These are phyloP conservation scores for Sebastes vulpes DNA, from an alignment of 2,797 vertebrate species.

Conservation along the genomic window DNA sequence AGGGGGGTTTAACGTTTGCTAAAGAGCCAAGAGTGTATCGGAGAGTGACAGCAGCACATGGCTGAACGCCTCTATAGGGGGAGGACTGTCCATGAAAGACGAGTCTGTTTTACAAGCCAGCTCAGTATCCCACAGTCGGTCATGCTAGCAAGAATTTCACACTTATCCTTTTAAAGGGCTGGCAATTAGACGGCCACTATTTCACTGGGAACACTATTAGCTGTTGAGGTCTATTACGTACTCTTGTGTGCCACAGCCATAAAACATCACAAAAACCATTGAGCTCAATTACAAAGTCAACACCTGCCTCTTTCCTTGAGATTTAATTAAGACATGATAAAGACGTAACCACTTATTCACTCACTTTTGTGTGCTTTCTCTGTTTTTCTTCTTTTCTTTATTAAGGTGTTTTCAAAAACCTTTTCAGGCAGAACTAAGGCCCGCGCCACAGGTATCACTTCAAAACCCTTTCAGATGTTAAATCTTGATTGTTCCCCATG, in stretches of 20 bases:
- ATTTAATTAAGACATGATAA: slow-evolving; percentile 42
- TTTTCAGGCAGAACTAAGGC: slow-evolving; percentile 42
- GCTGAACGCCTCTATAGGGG: slow-evolving; percentile 57
- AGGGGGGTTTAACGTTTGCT: slow-evolving; percentile 67
- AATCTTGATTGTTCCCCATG: slow-evolving; percentile 77
- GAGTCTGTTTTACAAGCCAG: slow-evolving; percentile 69
- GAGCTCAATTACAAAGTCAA: slow-evolving; percentile 64
- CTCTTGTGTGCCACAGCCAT: slow-evolving; percentile 20
- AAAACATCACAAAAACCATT: slow-evolving; percentile 56
- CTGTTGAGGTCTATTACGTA: slow-evolving; percentile 50
- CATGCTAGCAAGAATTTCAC: slow-evolving; percentile 71
- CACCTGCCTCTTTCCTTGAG: slow-evolving; percentile 51
- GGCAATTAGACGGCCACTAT: slow-evolving; percentile 61
- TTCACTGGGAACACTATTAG: slow-evolving; percentile 61
- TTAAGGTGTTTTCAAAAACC: slow-evolving; percentile 36
- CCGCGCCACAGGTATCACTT: slow-evolving; percentile 73
- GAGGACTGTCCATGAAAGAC: slow-evolving; percentile 68
- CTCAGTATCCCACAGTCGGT: slow-evolving; percentile 69
- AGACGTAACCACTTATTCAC: slow-evolving; percentile 24
- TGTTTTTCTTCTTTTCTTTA: slow-evolving; percentile 1
- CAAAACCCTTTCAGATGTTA: slow-evolving; percentile 77
- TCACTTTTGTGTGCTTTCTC: not conserved
- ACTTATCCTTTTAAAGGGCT: slow-evolving; percentile 61
- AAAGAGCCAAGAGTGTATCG: slow-evolving; percentile 62
- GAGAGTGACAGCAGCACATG: slow-evolving; percentile 81